Evolutionary conservation across 2,888 invertebrate genomes (phyloP), one percentile per base, ranked within the genome.

Genomic region (Lasioglossum lativentre): DNA sequence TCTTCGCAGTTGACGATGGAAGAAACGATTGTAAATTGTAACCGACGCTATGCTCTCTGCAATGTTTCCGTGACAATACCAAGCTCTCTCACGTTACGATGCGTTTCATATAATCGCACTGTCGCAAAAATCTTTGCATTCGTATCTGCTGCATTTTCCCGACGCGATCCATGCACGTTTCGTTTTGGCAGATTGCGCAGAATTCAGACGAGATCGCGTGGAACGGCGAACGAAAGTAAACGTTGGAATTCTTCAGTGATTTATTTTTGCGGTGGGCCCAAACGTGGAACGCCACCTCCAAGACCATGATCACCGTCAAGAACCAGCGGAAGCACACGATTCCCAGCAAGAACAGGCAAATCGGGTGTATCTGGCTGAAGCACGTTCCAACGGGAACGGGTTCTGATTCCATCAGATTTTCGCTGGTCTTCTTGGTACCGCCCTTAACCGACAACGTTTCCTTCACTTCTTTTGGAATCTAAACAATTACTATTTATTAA

Each of bases 201-300:
- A 97, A 97, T 86, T 96, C 96, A 34, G 97, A 96, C 0, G 97
- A 96, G 12, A 97, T 95, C 3, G 96, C 95, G 93, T 97, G 97
- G 87, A 97, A 96, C 0, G 97, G 97, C 90, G 97, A 97, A 71
- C 96, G 96, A 91, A 97, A 97, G 90, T 96, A 97, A 59, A 97
- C 94, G 76, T 95, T 95, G 19, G 96, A 95, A 89, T 97, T 96
- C 90, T 96, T 96, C 56, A 97, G 94, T 72, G 94, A 94, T 89
- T 96, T 96, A 92, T 97, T 97, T 91, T 97, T 97, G 88, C 96
- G 96, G 92, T 97, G 97, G 12, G 97, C 96, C 95, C 96, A 96
- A n/a, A 96, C 95, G 93, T 97, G 97, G 42, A 97, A 94, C n/a
- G 96, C 94, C 0, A 92, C 95, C 95, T 97, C 97, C 56, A 94